Percentiles rank a stretch among this genome's conserved stretches.
Conservation (phyloP, 2,797 vertebrate species). For the Scleropages formosus region DNA sequence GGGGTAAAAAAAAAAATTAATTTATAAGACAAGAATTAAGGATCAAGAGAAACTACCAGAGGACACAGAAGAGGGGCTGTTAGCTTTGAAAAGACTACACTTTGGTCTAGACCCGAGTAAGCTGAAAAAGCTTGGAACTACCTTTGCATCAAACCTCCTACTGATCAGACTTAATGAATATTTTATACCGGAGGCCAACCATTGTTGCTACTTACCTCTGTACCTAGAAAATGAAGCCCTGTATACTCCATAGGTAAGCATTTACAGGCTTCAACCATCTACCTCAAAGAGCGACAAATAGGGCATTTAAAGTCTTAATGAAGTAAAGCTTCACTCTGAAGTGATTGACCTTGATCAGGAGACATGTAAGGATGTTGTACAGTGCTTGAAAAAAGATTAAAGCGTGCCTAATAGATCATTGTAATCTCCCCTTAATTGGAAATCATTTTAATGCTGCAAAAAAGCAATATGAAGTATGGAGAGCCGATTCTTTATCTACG, state of each 20-base stretch:
- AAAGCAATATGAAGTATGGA: conserved; percentile 51
- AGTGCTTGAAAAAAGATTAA: conserved; percentile 41
- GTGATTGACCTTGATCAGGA: conserved; percentile 41
- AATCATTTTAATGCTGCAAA: conserved; percentile 48
- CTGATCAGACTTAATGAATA: neutral
- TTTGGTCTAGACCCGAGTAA: neutral
- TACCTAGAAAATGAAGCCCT: neutral
- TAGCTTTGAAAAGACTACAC: neutral
- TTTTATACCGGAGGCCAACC: neutral
- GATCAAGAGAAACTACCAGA: conserved; percentile 1
- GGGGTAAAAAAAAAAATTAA: conserved; percentile 2
- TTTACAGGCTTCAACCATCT: neutral
- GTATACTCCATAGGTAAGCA: conserved; percentile 4
- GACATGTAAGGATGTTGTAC: conserved; percentile 38
- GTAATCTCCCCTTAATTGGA: conserved; percentile 58
- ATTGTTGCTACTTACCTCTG: conserved; percentile 5
- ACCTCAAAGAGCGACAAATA: conserved; percentile 8
- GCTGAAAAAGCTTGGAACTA: neutral
- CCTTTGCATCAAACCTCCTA: neutral
- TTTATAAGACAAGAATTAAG: neutral
- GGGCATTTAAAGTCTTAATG: conserved; percentile 33
- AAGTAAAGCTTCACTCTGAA: conserved; percentile 35
- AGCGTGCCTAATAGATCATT: conserved; percentile 46
- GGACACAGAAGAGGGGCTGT: neutral
- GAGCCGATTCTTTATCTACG: conserved; percentile 43